Conservation (phyloP, 2,888 invertebrate genomes). For the Cerastoderma edule region DNA sequence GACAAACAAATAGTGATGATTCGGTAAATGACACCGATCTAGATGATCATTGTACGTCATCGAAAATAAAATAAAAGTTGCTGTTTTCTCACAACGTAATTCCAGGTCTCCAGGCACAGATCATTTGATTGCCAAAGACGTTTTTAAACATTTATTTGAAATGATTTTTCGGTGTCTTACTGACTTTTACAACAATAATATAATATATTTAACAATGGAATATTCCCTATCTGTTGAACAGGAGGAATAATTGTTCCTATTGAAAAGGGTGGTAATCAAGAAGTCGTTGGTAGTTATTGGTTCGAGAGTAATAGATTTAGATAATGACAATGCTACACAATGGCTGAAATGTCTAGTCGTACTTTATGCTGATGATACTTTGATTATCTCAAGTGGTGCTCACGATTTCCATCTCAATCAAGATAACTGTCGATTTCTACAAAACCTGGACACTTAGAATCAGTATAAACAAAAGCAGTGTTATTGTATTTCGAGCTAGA, state of each 20-base stretch:
- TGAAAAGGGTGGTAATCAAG: constrained; percentile 21
- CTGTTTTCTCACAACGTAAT: constrained; percentile 25
- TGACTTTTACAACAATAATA: constrained; percentile 27
- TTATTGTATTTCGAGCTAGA: no score
- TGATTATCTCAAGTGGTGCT: no score
- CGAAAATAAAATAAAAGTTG: constrained; percentile 17
- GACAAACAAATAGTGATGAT: no score
- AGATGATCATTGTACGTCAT: neutral
- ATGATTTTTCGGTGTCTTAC: constrained; percentile 21
- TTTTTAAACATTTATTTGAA: constrained; percentile 22
- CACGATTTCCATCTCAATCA: no score
- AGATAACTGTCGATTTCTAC: no score
- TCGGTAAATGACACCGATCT: neutral
- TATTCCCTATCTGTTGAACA: constrained; percentile 30
- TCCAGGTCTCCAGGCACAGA: constrained; percentile 20
- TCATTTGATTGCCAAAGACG: constrained; percentile 12
- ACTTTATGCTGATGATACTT: no score
- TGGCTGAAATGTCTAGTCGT: no score
- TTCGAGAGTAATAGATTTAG: no score
- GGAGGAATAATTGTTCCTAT: constrained; percentile 38
- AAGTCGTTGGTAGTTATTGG: no score
- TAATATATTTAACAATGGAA: constrained; percentile 19
- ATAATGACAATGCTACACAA: no score
- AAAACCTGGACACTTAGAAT: no score
- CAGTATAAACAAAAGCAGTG: no score